A percentile compares a stretch with the other conserved stretches of the same genome.
Evolutionary conservation across 2,797 vertebrate genomes (phyloP).

Genomic region (Semotilus atromaculatus): DNA sequence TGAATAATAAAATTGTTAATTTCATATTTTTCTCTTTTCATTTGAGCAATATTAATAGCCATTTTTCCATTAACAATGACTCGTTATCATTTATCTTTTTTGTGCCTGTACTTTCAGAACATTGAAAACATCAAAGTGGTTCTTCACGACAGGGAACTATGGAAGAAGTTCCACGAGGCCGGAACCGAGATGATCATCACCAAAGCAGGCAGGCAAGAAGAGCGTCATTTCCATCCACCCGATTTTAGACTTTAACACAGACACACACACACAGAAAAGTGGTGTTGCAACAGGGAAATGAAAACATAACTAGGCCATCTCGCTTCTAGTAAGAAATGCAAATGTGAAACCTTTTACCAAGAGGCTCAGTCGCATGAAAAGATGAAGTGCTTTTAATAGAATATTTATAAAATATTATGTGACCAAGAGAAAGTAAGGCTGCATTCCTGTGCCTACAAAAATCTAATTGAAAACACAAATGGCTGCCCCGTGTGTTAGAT

Average conservation of each 20-base stretch:
- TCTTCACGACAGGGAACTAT: slow-evolving; percentile 95
- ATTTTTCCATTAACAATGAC: not conserved
- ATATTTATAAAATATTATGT: slow-evolving; percentile 13
- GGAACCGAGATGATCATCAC: slow-evolving; percentile 99
- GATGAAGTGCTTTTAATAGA: not conserved
- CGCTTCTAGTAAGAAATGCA: not conserved
- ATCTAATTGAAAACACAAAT: slow-evolving; percentile 81
- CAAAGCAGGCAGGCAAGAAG: slow-evolving; percentile 91
- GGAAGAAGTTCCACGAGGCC: slow-evolving; percentile 97
- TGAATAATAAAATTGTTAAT: not conserved
- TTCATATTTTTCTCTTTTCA: not conserved
- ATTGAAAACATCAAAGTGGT: slow-evolving; percentile 97
- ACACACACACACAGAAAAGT: not conserved
- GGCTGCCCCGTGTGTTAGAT: slow-evolving; percentile 73
- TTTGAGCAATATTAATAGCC: not conserved
- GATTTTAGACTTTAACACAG: not conserved
- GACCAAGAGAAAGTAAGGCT: slow-evolving; percentile 24
- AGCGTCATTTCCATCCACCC: not conserved
- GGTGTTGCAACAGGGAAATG: not conserved
- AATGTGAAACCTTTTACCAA: not conserved
- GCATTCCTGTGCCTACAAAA: slow-evolving; percentile 65
- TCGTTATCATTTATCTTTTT: not conserved
- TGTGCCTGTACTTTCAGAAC: slow-evolving; percentile 75
- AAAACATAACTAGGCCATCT: not conserved
- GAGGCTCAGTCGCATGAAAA: not conserved